Evolutionary conservation across 2,113 vertebrate species (phyloP), one percentile per base, ranked within the genome.

Genomic region (Oostethus manadensis): DNA sequence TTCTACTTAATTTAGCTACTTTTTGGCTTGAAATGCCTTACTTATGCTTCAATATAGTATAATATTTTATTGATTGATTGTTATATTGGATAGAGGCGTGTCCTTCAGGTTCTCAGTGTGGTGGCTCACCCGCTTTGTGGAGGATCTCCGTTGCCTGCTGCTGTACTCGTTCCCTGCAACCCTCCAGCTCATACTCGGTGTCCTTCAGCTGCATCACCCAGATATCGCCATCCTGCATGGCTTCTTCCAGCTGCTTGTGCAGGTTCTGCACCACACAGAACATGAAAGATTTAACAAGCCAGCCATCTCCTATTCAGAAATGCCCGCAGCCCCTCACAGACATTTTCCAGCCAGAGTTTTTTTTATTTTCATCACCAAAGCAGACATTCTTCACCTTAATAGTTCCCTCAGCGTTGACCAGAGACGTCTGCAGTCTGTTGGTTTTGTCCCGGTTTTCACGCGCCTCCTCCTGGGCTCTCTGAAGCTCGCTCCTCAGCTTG

Each of bases 81-180:
- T n/a, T n/a, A n/a, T n/a, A n/a, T n/a, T n/a, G n/a, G n/a, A n/a
- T n/a, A n/a, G n/a, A n/a, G n/a, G n/a, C n/a, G n/a, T n/a, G n/a
- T n/a, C n/a, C n/a, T n/a, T n/a, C n/a, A n/a, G n/a, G n/a, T n/a
- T n/a, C n/a, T n/a, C n/a, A n/a, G n/a, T n/a, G n/a, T n/a, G n/a
- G 10, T 48, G 58, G 10, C 82, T 84, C 89, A 95, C 94, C 92
- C 73, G 93, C 92, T 94, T 95, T 96, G 70, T 94, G 91, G 64
- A 96, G 92, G 64, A 98, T 93, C 71, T 98, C 95, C 5, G 92
- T 91, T 5, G 95, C 96, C 82, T 99, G 96, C 78, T 97, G 94
- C 21, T 98, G 95, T 48, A 98, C 91, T 53, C 89, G 89, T 47
- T 96, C 96, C 66, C 93, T 89, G 83, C 94, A 93, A 74, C 92